Conservation (phyloP, 2,797 vertebrate genomes). For the Rousettus madagascariensis region DNA sequence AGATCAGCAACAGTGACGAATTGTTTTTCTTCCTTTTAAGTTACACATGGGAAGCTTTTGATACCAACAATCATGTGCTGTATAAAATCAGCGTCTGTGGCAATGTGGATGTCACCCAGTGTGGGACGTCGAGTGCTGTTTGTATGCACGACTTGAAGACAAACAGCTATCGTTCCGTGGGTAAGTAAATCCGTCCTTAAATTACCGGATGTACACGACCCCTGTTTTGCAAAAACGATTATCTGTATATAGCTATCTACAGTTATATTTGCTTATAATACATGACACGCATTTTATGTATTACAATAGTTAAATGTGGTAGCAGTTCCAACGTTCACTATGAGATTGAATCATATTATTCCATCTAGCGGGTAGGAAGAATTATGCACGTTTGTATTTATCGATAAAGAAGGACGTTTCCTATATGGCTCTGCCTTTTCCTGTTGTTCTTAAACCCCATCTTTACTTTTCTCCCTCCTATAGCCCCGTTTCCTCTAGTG, state of each 20-base stretch:
- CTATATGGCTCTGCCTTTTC: neutral
- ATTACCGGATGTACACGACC: accelerated
- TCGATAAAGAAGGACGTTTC: neutral
- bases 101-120: constrained; percentile 82
- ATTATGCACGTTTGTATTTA: neutral
- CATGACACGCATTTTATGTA: neutral
- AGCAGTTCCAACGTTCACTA: neutral
- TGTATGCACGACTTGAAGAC: constrained; percentile 83
- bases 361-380: neutral
- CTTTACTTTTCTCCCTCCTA: neutral
- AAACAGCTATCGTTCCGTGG: constrained; percentile 83
- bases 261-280: neutral
- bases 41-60: constrained; percentile 94
- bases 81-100: constrained; percentile 92
- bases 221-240: neutral
- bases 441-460: neutral
- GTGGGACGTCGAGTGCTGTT: constrained; percentile 85
- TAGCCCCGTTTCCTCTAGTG: neutral
- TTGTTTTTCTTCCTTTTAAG: constrained; percentile 83
- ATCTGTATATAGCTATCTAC: accelerated
- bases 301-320: neutral
- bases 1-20: constrained; percentile 49
- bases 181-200: constrained; percentile 85
- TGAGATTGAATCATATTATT: neutral
- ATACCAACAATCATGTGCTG: constrained; percentile 86